phyloP scores from a whole-genome alignment of 2,888 invertebrate genomes.

The Pammene aurita region DNA sequence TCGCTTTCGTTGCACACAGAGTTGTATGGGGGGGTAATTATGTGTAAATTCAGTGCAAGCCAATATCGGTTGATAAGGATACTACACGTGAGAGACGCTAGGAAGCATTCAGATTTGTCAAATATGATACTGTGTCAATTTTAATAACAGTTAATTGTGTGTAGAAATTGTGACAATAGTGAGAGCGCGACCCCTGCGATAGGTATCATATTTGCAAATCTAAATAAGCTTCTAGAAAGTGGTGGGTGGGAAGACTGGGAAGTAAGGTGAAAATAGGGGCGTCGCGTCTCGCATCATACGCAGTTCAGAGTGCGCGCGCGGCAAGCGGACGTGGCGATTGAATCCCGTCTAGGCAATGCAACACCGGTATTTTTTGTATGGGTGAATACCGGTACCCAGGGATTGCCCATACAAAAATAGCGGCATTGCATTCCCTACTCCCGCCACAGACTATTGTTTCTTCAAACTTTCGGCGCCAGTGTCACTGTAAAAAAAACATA shows the following conservation, averaged over 20 bases:
- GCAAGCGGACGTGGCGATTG: not conserved
- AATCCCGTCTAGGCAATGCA: not conserved
- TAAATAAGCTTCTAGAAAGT: not conserved
- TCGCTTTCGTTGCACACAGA: not conserved
- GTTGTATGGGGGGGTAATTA: not conserved
- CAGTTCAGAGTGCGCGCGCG: conserved; percentile 1
- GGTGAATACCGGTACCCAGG: too few relatives aligned
- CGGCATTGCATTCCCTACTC: not conserved
- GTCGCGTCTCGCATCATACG: not conserved
- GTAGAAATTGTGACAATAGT: too few relatives aligned
- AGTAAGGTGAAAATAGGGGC: not conserved
- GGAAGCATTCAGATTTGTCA: not conserved
- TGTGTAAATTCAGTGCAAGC: not conserved
- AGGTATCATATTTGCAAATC: not conserved
- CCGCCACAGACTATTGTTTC: not conserved
- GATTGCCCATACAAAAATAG: too few relatives aligned
- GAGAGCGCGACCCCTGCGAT: not conserved
- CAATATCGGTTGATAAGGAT: not conserved
- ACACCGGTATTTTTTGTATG: too few relatives aligned
- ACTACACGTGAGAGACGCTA: not conserved
- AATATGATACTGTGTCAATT: not conserved
- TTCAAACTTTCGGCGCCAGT: not conserved
- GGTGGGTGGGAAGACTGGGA: not conserved
- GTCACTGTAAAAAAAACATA: too few relatives aligned
- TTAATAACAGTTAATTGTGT: too few relatives aligned